Conservation (phyloP, 2,797 vertebrate genomes). For the Sebastes flavidus region DNA sequence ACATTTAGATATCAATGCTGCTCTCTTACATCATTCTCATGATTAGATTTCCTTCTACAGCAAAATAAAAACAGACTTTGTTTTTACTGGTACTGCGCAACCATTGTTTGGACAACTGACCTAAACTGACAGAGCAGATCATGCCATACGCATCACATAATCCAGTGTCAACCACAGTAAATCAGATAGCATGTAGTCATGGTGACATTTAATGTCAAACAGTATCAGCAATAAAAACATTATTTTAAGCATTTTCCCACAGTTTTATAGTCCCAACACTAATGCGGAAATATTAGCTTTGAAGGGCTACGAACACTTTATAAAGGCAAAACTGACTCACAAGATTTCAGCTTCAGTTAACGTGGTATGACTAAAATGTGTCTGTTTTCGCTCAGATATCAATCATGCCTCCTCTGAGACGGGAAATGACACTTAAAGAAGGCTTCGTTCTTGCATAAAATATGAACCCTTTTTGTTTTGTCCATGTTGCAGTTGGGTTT, state of each 20-base stretch:
- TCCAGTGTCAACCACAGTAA: slow-evolving; percentile 22
- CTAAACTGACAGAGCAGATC: slow-evolving; percentile 19
- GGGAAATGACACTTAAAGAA: not conserved
- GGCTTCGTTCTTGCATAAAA: not conserved
- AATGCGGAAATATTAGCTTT: slow-evolving; percentile 2
- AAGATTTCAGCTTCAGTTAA: slow-evolving; percentile 12
- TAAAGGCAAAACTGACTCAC: not conserved
- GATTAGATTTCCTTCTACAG: slow-evolving; percentile 55
- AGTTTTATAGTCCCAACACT: slow-evolving; percentile 6
- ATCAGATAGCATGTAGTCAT: slow-evolving; percentile 24
- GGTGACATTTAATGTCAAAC: not conserved
- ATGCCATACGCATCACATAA: not conserved
- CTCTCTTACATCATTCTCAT: slow-evolving; percentile 51
- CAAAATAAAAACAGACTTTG: slow-evolving; percentile 58
- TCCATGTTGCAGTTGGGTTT: not conserved
- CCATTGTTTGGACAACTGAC: slow-evolving; percentile 37
- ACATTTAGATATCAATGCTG: slow-evolving; percentile 36
- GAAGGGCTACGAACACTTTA: not conserved
- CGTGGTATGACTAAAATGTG: not conserved
- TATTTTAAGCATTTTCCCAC: slow-evolving; percentile 43
- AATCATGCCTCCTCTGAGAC: not conserved
- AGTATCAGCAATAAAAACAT: slow-evolving; percentile 28
- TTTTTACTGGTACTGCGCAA: slow-evolving; percentile 38
- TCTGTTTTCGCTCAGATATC: slow-evolving; percentile 13
- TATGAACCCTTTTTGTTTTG: not conserved